Evolutionary conservation across 2,888 invertebrate genomes (phyloP), one percentile per base, ranked within the genome.

Genomic region (Scaptomyza reducta): DNA sequence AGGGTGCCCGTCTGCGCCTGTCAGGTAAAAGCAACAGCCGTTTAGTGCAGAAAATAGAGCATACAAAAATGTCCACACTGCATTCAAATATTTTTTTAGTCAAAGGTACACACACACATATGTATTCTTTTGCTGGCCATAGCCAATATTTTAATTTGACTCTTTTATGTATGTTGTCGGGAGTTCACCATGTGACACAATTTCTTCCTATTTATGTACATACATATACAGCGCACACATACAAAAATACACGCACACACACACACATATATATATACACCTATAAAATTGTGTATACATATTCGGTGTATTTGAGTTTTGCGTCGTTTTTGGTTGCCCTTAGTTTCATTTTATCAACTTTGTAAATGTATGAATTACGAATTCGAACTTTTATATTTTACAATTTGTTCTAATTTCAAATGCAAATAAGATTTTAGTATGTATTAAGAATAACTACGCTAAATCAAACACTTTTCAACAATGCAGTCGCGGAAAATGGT

Each of bases 281-380:
- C 71, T 73, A 71, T 72, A 71, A 56, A 76, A 75, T 70, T 82
- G 70, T 72, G 50, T 74, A 77, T 72, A 71, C 70, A 55, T 69
- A 64, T 70, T 77, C 41, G 46, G 46, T 33, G 14, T 13, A 14
- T 38, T 13, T 38, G 38, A 38, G 7, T 72, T 58, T 31, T 38
- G 16, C 13, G 31, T 40, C 14, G 27, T 11, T 46, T 44, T 14
- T 35, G 35, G 2, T 11, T 38, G 14, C 7, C 11, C 18, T 49
- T 50, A 10, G 13, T 11, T 41, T 16, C 10, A n/a, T 45, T 31
- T 66, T 18, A 14, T 25, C 0, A 31, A 10, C 13, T 13, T 31
- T 18, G 27, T 29, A 31, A 49, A 16, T 44, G 16, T 35, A 7
- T 18, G 18, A 16, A 38, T 16, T 16, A 1, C 3, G 1, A 33